These are phyloP conservation scores for Toxotes chatareus DNA, from an alignment of 2,113 vertebrate species.

Conservation along the genomic window DNA sequence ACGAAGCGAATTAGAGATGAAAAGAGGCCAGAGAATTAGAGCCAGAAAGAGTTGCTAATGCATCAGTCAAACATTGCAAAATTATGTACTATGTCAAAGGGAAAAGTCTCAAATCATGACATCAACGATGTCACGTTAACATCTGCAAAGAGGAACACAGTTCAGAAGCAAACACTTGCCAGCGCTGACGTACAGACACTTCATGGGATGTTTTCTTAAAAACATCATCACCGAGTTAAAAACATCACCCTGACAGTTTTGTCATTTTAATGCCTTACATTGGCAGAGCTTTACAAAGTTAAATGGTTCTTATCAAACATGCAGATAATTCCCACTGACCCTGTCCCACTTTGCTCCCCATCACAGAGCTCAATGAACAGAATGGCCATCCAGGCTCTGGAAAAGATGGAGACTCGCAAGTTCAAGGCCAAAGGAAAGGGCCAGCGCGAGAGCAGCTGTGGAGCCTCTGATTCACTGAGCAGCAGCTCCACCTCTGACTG, in stretches of 20 bases:
- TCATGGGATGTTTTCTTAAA: neutral
- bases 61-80: conserved; percentile 21
- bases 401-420: conserved; percentile 99
- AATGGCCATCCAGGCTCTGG: conserved; percentile 96
- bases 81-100: conserved; percentile 15
- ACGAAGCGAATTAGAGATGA: conserved; percentile 24
- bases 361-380: conserved; percentile 96
- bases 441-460: conserved; percentile 90
- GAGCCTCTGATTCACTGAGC: conserved; percentile 93
- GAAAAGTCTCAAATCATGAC: neutral
- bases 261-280: neutral
- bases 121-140: neutral
- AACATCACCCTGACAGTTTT: neutral
- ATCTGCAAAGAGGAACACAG: neutral
- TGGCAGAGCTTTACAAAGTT: no score
- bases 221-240: neutral
- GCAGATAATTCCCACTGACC: neutral
- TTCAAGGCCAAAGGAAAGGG: conserved; percentile 96
- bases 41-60: conserved; percentile 3
- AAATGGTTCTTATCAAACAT: no score
- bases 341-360: neutral
- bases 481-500: conserved; percentile 98
- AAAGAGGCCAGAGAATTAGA: neutral
- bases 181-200: neutral
- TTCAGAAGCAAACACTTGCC: neutral